Evolutionary conservation across 2,797 vertebrate genomes (phyloP), one percentile per base, ranked within the genome.

Genomic region (Acropternis orthonyx): DNA sequence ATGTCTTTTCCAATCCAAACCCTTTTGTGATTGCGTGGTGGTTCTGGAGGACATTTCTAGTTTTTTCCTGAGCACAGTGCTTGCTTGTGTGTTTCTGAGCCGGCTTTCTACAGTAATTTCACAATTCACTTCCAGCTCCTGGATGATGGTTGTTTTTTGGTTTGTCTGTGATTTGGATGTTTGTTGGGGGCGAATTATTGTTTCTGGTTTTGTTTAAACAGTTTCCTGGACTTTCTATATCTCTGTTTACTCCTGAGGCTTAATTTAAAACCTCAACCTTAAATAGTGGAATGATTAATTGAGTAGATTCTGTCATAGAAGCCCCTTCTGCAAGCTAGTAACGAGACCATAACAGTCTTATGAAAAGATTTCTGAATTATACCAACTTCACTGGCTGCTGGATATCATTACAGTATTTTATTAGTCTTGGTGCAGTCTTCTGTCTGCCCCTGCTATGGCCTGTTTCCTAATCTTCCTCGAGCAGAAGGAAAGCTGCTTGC

Each of bases 21-120:
- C 9, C 2, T 54, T 72, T 44, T 34, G 0, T 65, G 12, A 30
- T 24, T 3, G 4, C 7, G 21, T 10, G 36, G 28, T 13, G 26
- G 13, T 27, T 36, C 19, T 59, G 27, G 12, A 69, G 58, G n/a
- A 10, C 11, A 0, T 59, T 32, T 32, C 30, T 18, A 6, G 5
- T 2, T n/a, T 71, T 5, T 59, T 14, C 7, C 7, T 0, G 1
- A 28, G 9, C 49, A 36, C 4, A 0, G 36, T 1, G 12, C 28
- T 65, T 8, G 12, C 39, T 7, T 10, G 2, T 12, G 24, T 58
- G 26, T 63, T 49, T 30, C n/a, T 2, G 8, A 32, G 28, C 10
- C 0, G 0, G 8, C 20, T 72, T 52, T 56, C 12, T 41, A 46
- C 8, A 16, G 9, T 34, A 6, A 23, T 23, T 46, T 6, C n/a